phyloP scores from a whole-genome alignment of 1,140 invertebrate species.

The Cataglyphis hispanica region DNA sequence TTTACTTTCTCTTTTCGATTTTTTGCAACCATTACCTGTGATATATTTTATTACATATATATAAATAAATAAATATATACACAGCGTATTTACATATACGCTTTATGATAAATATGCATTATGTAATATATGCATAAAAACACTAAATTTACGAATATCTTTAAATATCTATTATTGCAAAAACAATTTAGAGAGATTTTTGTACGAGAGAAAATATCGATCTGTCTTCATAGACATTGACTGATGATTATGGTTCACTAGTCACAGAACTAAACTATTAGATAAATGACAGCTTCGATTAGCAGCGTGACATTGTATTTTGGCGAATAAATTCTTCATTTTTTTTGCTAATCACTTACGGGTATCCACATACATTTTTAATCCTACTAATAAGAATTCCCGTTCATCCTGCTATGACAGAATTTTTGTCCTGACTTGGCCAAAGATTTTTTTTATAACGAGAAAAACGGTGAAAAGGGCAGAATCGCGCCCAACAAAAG shows the following conservation, averaged over 20 bases:
- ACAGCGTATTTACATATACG: neutral
- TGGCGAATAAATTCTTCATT: conserved; percentile 27
- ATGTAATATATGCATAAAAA: neutral
- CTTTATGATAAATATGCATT: neutral
- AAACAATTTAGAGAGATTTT: neutral
- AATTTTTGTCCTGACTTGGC: conserved; percentile 52
- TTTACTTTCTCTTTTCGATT: neutral
- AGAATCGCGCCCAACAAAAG: neutral
- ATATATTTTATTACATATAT: neutral
- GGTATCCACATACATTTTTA: neutral
- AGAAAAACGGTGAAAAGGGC: neutral
- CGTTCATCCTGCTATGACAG: conserved; percentile 22
- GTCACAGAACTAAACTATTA: neutral
- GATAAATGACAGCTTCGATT: conserved; percentile 33
- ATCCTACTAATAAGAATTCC: conserved; percentile 47
- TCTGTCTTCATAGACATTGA: neutral
- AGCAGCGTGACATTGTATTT: conserved; percentile 1
- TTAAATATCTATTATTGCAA: neutral
- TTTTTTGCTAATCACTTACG: conserved; percentile 30
- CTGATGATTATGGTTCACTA: neutral
- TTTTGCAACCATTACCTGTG: neutral
- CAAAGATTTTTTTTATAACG: conserved; percentile 26
- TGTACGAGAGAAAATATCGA: neutral
- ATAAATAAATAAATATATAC: too few species aligned
- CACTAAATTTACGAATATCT: neutral